phyloP scores from a whole-genome alignment of 1,140 invertebrate genomes.

The Drosophila ercepeae region DNA sequence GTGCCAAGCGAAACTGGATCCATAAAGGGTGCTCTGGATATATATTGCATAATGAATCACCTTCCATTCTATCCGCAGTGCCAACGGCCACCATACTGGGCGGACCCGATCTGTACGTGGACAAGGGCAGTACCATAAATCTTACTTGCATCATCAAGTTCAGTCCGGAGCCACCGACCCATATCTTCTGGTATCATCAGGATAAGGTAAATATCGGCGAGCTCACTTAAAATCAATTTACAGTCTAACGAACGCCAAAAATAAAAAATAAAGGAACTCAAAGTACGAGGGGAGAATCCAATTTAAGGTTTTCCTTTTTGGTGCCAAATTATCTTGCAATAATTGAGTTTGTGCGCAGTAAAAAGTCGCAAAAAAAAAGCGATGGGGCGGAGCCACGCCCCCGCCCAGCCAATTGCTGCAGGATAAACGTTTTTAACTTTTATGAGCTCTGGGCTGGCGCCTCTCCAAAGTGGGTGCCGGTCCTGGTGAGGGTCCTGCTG shows the following conservation, averaged over 20 bases:
- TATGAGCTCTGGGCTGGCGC: constrained; percentile 57
- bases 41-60: constrained; percentile 32
- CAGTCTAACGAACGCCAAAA: constrained; percentile 3
- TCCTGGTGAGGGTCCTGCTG: too few species aligned
- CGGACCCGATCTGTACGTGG: constrained; percentile 94
- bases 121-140: constrained; percentile 94
- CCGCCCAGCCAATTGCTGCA: constrained; percentile 65
- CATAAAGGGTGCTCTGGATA: neutral
- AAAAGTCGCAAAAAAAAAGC: constrained; percentile 34
- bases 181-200: constrained; percentile 97
- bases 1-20: neutral
- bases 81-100: constrained; percentile 94
- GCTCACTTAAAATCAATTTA: constrained; percentile 54
- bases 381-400: constrained; percentile 21
- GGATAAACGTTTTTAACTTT: constrained; percentile 80
- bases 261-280: neutral
- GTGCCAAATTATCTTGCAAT: constrained; percentile 74
- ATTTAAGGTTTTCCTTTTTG: constrained; percentile 63
- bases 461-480: constrained; percentile 1
- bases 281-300: constrained; percentile 16
- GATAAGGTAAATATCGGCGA: constrained; percentile 88
- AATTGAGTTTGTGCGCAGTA: constrained; percentile 71
- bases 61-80: constrained; percentile 85
- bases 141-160: constrained; percentile 95
- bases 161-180: constrained; percentile 94